Evolutionary conservation across 1,140 invertebrate species (phyloP), one percentile per base, ranked within the genome.

Genomic region (Neelides sp.): DNA sequence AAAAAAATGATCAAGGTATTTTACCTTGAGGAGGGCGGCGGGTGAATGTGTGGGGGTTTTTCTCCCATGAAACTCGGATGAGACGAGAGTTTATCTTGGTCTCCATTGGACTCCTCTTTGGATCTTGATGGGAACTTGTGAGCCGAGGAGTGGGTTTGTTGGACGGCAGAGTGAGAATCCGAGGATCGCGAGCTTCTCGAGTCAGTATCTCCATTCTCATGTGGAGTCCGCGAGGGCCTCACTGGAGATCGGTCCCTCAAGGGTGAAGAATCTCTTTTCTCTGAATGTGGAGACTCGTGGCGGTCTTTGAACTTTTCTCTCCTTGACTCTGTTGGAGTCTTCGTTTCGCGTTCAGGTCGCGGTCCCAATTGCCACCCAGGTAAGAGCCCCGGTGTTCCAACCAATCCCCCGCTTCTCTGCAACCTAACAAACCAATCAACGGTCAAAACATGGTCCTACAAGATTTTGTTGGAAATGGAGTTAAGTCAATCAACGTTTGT

Each of bases 131-230:
- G n/a, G n/a, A n/a, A n/a, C n/a, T 54, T 49, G 54, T 59, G 12
- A 36, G 22, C 4, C 51, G 32, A 13, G 28, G 22, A 23, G 37
- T 45, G 23, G 54, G 40, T 51, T 53, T 48, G 19, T 42, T 53
- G 50, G 54, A 50, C 47, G 43, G 53, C 43, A n/a, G 49, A 52
- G 27, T 56, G 54, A n/a, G 58, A 60, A 30, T 60, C 55, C 49
- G 50, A 52, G 10, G 58, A 60, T 5, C 57, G 37, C 39, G 58
- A 59, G 35, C 58, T 59, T 17, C 58, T 30, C 10, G 58, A 59
- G 36, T 57, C 54, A 19, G 48, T 52, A 28, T 60, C 58, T 32
- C 58, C 58, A 42, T 60, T 60, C 24, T 57, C 58, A 15, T 50
- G 20, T 3, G 58, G 45, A 17, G 28, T 32, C 13, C 58, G 26